Base-by-base conservation (phyloP, 2,113 vertebrate species). In the Albula goreensis region DNA sequence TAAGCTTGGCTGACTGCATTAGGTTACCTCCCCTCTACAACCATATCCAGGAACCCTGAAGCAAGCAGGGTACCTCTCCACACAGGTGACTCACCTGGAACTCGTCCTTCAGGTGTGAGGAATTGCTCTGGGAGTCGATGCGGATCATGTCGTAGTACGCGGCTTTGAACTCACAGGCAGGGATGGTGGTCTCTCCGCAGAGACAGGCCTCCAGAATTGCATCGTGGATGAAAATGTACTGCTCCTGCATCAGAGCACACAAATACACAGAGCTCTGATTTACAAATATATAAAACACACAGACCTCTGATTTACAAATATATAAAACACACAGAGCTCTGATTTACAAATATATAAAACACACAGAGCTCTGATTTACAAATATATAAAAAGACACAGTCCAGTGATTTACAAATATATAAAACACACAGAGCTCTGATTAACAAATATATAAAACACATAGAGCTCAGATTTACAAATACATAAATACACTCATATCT, bases 151-250 rank as follows among this genome's bases (percentile, higher is more conserved):
- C 98, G 89, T 99, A 99, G 95, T 98, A 99, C 50, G 98, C 97
- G 83, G 97, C 98, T 96, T 99, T 99, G 93, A 98, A 99, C 95
- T 99, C 98, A 0, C 98, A 99, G 83, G 97, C 97, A 12, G 98
- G 97, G 88, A 99, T 99, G 88, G 98, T 97, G 78, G 98, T 99
- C 94, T 99, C 98, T 89, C 98, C 98, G 92, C 98, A 99, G 52
- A 99, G 94, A 93, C 98, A 99, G 19, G 98, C 98, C 95, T 99
- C 98, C 88, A 99, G 94, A 89, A 99, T 99, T 92, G 98, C 98
- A 86, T 99, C 98, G 19, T 99, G 98, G 95, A 99, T 99, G 95
- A 99, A 99, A 91, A 99, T 99, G 90, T 99, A 99, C 94, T 99
- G 98, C 90, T 99, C 98, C 98, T 99, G 94, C 31, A n/a, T 31